Base-by-base conservation (phyloP, 2,888 invertebrate species). In the Imbricaverruca yamaguchii region DNA sequence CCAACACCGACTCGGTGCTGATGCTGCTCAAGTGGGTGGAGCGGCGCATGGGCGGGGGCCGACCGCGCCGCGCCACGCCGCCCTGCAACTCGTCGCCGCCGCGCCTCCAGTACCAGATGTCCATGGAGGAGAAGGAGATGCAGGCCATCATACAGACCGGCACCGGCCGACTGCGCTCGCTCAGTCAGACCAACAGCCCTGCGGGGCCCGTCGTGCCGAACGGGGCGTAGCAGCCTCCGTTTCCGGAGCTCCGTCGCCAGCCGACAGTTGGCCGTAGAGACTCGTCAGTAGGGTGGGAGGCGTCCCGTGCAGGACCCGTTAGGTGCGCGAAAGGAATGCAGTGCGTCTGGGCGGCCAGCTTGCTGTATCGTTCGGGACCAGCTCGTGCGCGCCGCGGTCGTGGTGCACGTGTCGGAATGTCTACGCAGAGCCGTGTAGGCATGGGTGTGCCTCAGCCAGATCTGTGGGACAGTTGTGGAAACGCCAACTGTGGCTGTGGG, bases 1-100 rank as follows among this genome's bases (percentile, higher is more conserved):
- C 95, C 0, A 94, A 94, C 63, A 94, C 95, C 0, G 95, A 96
- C 87, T 94, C 95, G 0, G 95, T 96, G 0, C 90, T 95, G 81
- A 94, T 94, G 0, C 92, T 96, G 92, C 89, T 96, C 80, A 94
- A 94, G 86, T 96, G 95, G 95, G 85, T 87, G 15, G 87, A 87
- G 82, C 85, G 86, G 82, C 85, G 86, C 80, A 85, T 87, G 85
- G 81, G 82, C 9, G 74, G 82, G 23, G 80, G 84, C 80, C 56
- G 77, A 12, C 74, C 81, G 21, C 80, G 80, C 39, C 80, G 55
- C 25, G 59, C 25, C 25, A 56, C 81, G 18, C 83, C 83, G 12
- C 67, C 81, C 53, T 23, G 25, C 61, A 12, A 39, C 80, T 39
- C 81, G 78, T 53, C 82, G 82, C n/a, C 80, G 80, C 39, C 78